phyloP scores from a whole-genome alignment of 2,797 vertebrate species.

The Lepilemur ruficaudatus region DNA sequence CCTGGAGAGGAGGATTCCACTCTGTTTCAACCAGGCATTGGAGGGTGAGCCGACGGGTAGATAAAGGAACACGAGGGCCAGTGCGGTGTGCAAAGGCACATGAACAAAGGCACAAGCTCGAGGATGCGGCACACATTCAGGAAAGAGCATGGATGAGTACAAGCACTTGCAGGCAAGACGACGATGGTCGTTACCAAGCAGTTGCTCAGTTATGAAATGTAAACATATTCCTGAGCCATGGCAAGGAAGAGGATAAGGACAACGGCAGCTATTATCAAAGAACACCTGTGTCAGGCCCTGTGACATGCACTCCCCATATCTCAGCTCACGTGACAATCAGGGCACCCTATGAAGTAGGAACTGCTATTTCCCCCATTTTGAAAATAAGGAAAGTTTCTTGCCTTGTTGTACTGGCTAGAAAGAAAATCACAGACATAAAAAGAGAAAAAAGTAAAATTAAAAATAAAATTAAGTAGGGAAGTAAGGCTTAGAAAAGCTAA shows the following conservation, averaged over 20 bases:
- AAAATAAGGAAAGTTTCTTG: neutral
- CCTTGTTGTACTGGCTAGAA: neutral
- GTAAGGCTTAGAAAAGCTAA: too few relatives aligned
- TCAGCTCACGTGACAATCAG: neutral
- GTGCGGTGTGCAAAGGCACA: neutral
- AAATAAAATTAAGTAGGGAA: neutral
- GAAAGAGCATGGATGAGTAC: neutral
- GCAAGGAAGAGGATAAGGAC: neutral
- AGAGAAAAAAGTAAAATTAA: neutral
- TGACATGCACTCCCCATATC: neutral
- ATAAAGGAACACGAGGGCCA: neutral
- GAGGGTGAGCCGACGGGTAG: neutral
- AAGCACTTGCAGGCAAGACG: neutral
- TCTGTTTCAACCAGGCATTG: neutral
- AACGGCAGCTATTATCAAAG: neutral
- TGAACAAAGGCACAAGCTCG: neutral
- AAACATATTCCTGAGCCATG: neutral
- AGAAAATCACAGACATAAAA: neutral
- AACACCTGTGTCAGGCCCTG: neutral
- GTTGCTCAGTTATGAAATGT: neutral
- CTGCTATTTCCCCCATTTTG: neutral
- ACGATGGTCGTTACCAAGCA: neutral
- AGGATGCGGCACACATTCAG: neutral
- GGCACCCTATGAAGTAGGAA: neutral
- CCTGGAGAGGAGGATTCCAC: neutral